These are phyloP conservation scores for Holothuria scabra DNA, from an alignment of 53 echinoderm and acorn worm genomes.

Conservation along the genomic window DNA sequence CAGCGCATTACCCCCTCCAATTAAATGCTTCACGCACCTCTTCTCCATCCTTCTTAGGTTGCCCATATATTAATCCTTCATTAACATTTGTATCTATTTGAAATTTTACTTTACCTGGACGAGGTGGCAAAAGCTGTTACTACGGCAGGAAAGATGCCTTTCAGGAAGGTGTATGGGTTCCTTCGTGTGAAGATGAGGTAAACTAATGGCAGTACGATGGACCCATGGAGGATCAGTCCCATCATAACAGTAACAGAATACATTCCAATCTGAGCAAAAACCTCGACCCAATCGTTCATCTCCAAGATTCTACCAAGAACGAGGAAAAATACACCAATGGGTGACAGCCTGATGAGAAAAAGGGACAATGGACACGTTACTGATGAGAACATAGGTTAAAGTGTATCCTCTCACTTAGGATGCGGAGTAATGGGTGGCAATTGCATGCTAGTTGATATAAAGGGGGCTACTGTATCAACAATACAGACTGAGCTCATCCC, in stretches of 20 bases:
- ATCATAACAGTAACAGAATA: slow-evolving; percentile 87
- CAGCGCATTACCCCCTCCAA: no score
- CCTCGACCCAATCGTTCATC: slow-evolving; percentile 86
- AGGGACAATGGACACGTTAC: background rate
- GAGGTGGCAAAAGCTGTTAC: slow-evolving; percentile 92
- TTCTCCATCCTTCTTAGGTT: no score
- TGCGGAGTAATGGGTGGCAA: background rate
- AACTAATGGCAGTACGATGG: slow-evolving; percentile 74
- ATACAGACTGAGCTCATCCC: no score
- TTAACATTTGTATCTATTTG: no score
- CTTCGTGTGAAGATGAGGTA: slow-evolving; percentile 74
- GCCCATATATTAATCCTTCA: no score
- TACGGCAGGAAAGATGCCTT: slow-evolving; percentile 80
- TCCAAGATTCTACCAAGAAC: slow-evolving; percentile 82
- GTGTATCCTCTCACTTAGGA: no score
- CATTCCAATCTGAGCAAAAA: slow-evolving; percentile 87
- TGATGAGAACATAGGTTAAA: background rate
- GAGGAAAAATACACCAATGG: slow-evolving; percentile 89
- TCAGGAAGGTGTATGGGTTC: slow-evolving; percentile 78
- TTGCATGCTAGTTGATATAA: no score
- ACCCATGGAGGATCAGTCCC: slow-evolving; percentile 82
- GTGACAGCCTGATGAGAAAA: slow-evolving; percentile 74
- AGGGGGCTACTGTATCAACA: no score
- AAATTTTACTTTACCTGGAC: slow-evolving; percentile 69
- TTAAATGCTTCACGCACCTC: no score